phyloP scores from a whole-genome alignment of 2,797 vertebrate species.

The Thripadectes ignobilis region DNA sequence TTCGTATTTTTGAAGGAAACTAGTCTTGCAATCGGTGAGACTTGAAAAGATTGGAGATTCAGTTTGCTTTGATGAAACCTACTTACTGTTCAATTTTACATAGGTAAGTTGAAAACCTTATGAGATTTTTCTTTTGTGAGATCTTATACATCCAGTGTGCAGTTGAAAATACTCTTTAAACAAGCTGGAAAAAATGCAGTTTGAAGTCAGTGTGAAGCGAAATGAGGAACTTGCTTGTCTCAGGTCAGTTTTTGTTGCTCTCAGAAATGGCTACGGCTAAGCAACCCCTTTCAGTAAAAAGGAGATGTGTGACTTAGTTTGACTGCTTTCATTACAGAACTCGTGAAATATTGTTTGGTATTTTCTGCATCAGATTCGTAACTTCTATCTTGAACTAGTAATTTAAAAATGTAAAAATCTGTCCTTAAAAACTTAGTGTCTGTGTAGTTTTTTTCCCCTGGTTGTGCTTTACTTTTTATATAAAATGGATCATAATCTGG shows the following conservation, averaged over 20 bases:
- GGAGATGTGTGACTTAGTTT: not conserved
- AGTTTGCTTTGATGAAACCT: not conserved
- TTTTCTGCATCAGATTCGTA: not conserved
- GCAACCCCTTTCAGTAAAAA: not conserved
- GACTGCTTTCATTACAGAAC: not conserved
- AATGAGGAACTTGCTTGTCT: constrained; percentile 18
- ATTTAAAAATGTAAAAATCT: not conserved
- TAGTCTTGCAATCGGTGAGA: not conserved
- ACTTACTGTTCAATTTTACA: not conserved
- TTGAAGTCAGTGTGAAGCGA: not conserved
- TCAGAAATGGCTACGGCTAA: not conserved
- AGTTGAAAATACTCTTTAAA: not conserved
- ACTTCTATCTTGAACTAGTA: not conserved
- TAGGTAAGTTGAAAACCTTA: not conserved
- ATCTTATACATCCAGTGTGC: fast-evolving
- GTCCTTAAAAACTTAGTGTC: not conserved
- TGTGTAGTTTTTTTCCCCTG: not conserved
- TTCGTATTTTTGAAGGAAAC: not conserved
- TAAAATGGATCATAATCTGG: not conserved
- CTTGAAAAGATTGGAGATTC: not conserved
- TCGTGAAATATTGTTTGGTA: not conserved
- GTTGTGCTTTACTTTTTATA: not conserved
- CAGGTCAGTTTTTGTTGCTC: not conserved
- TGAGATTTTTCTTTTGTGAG: not conserved
- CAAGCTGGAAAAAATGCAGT: not conserved